phyloP scores from a whole-genome alignment of 2,797 vertebrate species.

The Melanotaenia maccullochi region DNA sequence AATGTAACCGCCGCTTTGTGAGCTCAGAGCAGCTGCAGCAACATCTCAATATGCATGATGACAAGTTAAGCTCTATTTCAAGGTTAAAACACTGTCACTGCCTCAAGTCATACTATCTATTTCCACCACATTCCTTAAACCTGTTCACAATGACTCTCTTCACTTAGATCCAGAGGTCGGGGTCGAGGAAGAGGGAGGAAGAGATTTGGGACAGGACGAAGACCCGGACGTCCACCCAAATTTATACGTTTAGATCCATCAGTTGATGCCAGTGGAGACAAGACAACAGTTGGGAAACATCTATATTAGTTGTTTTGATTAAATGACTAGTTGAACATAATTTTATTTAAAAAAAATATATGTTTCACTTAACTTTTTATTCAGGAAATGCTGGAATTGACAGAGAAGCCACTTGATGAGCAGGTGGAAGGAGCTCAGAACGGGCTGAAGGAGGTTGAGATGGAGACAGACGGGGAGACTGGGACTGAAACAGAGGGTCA shows the following conservation, averaged over 20 bases:
- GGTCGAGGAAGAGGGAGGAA: slow-evolving; percentile 92
- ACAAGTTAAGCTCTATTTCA: slow-evolving; percentile 92
- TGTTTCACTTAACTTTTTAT: slow-evolving; percentile 10
- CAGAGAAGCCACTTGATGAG: slow-evolving; percentile 89
- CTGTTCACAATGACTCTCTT: not conserved
- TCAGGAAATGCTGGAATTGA: slow-evolving; percentile 89
- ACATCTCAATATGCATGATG: slow-evolving; percentile 97
- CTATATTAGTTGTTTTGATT: not conserved
- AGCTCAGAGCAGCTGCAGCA: slow-evolving; percentile 98
- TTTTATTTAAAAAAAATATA: not conserved
- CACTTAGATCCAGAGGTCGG: slow-evolving; percentile 88
- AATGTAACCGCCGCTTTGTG: slow-evolving; percentile 95
- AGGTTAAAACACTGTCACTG: slow-evolving; percentile 77
- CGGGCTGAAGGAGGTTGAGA: slow-evolving; percentile 87
- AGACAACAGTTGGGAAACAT: slow-evolving; percentile 83
- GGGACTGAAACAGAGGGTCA: slow-evolving; percentile 58
- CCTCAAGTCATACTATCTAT: not conserved
- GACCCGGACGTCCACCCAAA: slow-evolving; percentile 93
- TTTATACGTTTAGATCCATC: slow-evolving; percentile 90
- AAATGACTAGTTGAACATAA: not conserved
- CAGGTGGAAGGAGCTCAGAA: slow-evolving; percentile 82
- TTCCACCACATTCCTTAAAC: not conserved
- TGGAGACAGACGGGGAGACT: slow-evolving; percentile 62
- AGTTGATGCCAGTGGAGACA: slow-evolving; percentile 83
- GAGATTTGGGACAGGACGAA: slow-evolving; percentile 90